Base-by-base conservation (phyloP, 2,888 invertebrate species). In the Coelogynopora nodosa region DNA sequence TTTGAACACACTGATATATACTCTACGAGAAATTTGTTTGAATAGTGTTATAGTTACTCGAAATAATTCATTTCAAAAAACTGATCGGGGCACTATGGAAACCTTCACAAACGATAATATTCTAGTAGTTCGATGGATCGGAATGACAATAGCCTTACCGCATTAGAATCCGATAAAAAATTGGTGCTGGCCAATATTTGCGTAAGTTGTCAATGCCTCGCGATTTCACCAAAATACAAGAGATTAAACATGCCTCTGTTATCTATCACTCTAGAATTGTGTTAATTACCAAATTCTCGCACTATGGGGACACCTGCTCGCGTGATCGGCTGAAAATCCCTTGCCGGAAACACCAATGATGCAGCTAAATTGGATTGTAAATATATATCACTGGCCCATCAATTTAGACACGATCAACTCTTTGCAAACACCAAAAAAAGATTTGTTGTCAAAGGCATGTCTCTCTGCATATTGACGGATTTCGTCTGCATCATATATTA, bases 1-100 rank as follows among this genome's bases (percentile, higher is more conserved):
- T 29, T 87, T 74, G 26, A 31, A 82, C 31, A 82, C 67, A 86
- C 86, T 67, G 86, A 86, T 67, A n/a, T n/a, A n/a, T n/a, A 87
- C 86, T 23, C 84, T 87, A 13, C 83, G 84, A 26, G 83, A 29
- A 30, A 87, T 86, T 67, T 30, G 86, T 0, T 13, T 31, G 18
- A 26, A 67, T 30, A 67, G 84, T 28, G 84, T 86, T 67, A 84
- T 82, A 28, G 30, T 87, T n/a, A 80, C 28, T 29, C 28, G 29
- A 5, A 74, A 74, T 2, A 74, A 74, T 10, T 5, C 74, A 74
- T 74, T 74, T 26, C 74, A 74, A 74, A 74, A 74, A 74, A 74
- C 18, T 5, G 18, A 74, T 74, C 23, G 74, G 5, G 74, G 74
- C 5, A 74, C 23, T 5, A 74, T 23, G 27, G 27, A 74, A 74